Percentiles rank a stretch among this genome's conserved stretches.
Evolutionary conservation across 2,113 vertebrate genomes (phyloP).

Genomic region (Aepyceros melampus): DNA sequence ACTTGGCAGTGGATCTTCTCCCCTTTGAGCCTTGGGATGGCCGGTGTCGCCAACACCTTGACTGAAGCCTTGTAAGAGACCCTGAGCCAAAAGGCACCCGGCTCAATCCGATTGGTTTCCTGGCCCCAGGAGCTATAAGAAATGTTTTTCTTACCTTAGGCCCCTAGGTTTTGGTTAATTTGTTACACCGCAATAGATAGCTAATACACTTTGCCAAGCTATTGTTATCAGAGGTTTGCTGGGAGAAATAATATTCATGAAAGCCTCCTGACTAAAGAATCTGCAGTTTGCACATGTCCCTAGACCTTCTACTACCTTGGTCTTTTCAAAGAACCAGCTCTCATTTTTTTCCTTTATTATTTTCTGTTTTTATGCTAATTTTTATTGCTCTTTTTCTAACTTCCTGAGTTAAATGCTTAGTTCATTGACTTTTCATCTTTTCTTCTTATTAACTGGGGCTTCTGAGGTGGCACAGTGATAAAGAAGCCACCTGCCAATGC

Average conservation of each 20-base stretch:
- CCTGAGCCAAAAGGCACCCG: not conserved
- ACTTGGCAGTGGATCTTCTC: not conserved
- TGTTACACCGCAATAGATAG: not conserved
- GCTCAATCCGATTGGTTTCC: not conserved
- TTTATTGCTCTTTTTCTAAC: not conserved
- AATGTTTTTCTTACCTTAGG: not conserved
- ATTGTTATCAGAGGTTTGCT: not conserved
- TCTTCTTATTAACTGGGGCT: not conserved
- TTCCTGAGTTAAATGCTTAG: not conserved
- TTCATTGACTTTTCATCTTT: not conserved
- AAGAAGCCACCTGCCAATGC: not conserved
- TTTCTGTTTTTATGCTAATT: not conserved
- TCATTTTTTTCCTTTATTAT: not conserved
- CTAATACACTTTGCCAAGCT: not conserved
- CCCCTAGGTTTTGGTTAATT: not conserved
- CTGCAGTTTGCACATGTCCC: fast-evolving
- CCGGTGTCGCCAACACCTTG: not conserved
- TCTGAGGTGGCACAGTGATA: not conserved
- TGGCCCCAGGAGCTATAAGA: not conserved
- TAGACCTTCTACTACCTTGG: not conserved
- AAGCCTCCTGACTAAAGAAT: not conserved
- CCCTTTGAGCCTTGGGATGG: not conserved
- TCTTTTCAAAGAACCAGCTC: not conserved
- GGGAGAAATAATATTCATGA: not conserved
- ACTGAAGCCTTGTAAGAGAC: not conserved